Evolutionary conservation across 2,888 invertebrate species (phyloP).

Genomic region (Empis livida): DNA sequence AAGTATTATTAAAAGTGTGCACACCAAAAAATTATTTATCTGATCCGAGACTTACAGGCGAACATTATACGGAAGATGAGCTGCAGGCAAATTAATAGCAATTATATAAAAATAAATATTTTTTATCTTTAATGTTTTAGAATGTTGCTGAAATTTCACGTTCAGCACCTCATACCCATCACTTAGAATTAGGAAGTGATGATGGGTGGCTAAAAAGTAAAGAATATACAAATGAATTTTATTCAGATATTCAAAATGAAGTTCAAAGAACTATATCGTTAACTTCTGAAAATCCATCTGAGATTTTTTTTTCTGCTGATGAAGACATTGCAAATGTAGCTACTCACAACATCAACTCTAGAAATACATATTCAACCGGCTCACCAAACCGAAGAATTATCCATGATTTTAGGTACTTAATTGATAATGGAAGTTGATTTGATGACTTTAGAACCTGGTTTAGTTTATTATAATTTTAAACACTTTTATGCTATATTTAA

Average conservation of each 20-base stretch:
- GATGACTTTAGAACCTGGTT: no score
- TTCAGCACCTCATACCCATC: constrained; percentile 35
- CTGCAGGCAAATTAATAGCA: constrained; percentile 30
- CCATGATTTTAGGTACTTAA: no score
- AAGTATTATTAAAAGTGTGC: constrained; percentile 22
- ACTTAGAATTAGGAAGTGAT: constrained; percentile 32
- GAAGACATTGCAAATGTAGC: constrained; percentile 44
- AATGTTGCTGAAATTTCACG: constrained; percentile 32
- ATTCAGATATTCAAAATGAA: constrained; percentile 18
- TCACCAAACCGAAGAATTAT: no score
- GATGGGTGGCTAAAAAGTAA: constrained; percentile 4
- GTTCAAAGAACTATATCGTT: constrained; percentile 71
- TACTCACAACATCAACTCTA: no score
- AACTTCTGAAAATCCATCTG: constrained; percentile 81
- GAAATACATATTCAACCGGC: no score
- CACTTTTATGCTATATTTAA: no score
- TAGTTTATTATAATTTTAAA: no score
- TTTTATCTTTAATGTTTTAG: not conserved
- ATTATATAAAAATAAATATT: no score
- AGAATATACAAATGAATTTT: not conserved
- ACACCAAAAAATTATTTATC: constrained; percentile 72
- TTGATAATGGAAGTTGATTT: no score
- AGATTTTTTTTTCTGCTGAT: constrained; percentile 87
- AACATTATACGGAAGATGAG: constrained; percentile 40
- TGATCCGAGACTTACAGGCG: constrained; percentile 73